Conservation (phyloP, 2,888 invertebrate species). For the Aleiodes testaceus region DNA sequence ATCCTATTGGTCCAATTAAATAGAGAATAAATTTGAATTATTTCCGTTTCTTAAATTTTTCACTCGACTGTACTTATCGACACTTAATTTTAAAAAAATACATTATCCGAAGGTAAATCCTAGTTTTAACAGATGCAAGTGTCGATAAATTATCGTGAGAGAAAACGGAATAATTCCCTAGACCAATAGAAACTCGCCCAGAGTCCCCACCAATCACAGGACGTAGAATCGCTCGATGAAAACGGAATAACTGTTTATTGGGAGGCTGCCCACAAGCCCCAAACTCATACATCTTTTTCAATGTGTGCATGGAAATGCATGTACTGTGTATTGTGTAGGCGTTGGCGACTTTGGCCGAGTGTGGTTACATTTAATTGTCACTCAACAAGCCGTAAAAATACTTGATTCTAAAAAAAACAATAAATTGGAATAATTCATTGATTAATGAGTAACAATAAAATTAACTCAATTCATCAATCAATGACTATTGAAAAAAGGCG, state of each 20-base stretch:
- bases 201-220: neutral
- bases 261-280: slow-evolving; percentile 15
- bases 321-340: slow-evolving; percentile 71
- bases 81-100: too few species aligned
- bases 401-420: neutral
- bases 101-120: too few species aligned
- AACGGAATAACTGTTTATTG: slow-evolving; percentile 30
- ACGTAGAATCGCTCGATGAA: neutral
- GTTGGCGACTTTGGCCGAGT: slow-evolving; percentile 63
- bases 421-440: neutral
- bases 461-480: neutral
- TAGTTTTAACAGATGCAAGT: too few species aligned
- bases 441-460: neutral
- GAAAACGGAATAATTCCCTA: too few species aligned
- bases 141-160: too few species aligned
- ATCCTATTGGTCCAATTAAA: too few species aligned
- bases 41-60: too few species aligned
- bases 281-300: slow-evolving; percentile 3
- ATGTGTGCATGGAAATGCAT: slow-evolving; percentile 55
- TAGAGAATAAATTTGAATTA: too few species aligned
- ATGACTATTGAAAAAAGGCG: neutral
- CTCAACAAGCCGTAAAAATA: slow-evolving; percentile 16
- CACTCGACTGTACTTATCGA: too few species aligned
- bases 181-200: neutral
- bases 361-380: slow-evolving; percentile 52